Evolutionary conservation across 2,113 vertebrate genomes (phyloP), one percentile per base, ranked within the genome.

Genomic region (Clinocottus analis): DNA sequence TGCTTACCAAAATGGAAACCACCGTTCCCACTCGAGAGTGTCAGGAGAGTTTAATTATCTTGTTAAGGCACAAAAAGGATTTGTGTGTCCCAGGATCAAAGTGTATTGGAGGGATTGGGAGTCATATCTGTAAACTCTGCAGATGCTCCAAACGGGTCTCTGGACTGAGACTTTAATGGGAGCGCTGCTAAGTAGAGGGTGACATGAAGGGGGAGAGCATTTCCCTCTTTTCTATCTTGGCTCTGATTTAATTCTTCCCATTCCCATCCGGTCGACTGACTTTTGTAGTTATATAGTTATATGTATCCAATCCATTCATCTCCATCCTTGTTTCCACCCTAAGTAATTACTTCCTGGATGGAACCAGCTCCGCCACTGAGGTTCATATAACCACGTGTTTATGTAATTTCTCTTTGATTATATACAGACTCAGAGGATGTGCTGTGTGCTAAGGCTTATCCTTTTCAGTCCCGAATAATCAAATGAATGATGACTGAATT

Each of bases 41-140:
- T 89, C 83, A 85, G 59, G 27, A 84, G 61, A 56, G 70, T 80
- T 86, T 85, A 82, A 89, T 85, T 83, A 69, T 85, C 83, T 82
- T 87, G 63, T 86, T 90, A 78, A 67, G 61, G 72, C 78, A 84
- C 59, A 82, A 76, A 84, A 25, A 39, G 75, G 77, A 65, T 76
- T 84, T 70, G 1, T 12, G 47, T 71, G 56, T 76, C 45, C 49
- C 29, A 2, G 37, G 77, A 75, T 85, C 69, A 72, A 58, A 83
- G 65, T 49, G 45, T 66, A 51, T 19, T 41, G 49, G 17, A 65
- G 60, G 45, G 25, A 67, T 49, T 69, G 41, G 75, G 59, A 80
- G 37, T 74, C 59, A 2, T 58, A 73, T 66, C 69, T 61, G 14
- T 41, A 47, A 73, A 19, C 58, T 35, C 11, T 37, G 64, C 60